A percentile compares a stretch with the other conserved stretches of the same genome.
Conservation (phyloP, 2,113 vertebrate species). For the Hippocampus mohnikei region DNA sequence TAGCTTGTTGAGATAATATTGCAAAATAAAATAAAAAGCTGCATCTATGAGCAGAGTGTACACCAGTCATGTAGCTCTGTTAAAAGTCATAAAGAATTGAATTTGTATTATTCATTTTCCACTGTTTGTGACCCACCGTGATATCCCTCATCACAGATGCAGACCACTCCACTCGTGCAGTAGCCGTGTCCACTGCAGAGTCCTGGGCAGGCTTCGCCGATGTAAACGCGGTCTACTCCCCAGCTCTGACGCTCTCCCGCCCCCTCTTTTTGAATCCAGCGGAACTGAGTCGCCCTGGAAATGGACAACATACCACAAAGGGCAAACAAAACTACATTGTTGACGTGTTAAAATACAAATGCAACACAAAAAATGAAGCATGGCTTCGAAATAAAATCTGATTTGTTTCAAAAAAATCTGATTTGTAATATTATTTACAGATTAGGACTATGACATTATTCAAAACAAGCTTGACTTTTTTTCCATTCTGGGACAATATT, state of each 20-base stretch:
- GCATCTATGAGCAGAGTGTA: background rate
- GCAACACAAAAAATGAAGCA: too few species aligned
- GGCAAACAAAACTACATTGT: background rate
- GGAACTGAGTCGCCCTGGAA: slow-evolving; percentile 92
- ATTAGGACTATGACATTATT: too few species aligned
- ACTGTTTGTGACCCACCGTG: slow-evolving; percentile 74
- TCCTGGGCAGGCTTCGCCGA: slow-evolving; percentile 89
- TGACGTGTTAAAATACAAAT: too few species aligned
- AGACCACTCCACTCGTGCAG: slow-evolving; percentile 86
- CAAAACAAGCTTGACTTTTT: too few species aligned
- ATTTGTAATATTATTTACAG: too few species aligned
- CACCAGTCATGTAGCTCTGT: background rate
- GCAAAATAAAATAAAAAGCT: background rate
- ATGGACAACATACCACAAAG: background rate
- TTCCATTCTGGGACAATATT: background rate
- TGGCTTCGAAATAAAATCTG: too few species aligned
- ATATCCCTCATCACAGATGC: slow-evolving; percentile 93
- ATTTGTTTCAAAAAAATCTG: too few species aligned
- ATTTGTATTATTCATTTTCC: background rate
- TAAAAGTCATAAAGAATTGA: background rate
- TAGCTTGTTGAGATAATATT: background rate
- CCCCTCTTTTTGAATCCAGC: slow-evolving; percentile 95
- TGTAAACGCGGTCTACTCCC: slow-evolving; percentile 95
- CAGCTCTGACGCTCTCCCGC: slow-evolving; percentile 89
- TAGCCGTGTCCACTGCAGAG: slow-evolving; percentile 93